phyloP scores from a whole-genome alignment of 2,113 vertebrate genomes.

The Budorcas taxicolor region DNA sequence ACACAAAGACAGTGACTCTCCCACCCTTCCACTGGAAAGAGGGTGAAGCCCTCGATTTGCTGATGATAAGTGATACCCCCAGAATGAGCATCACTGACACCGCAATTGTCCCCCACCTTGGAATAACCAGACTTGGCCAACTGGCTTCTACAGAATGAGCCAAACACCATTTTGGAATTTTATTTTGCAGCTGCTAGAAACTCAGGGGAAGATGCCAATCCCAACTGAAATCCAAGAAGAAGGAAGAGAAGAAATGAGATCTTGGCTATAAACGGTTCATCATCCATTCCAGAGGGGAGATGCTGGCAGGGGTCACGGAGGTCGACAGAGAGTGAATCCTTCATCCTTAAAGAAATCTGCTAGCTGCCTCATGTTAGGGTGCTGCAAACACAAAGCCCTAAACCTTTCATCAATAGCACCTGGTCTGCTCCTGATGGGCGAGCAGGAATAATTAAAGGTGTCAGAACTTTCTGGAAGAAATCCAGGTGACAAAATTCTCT shows the following conservation, averaged over 20 bases:
- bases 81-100: not conserved
- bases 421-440: not conserved
- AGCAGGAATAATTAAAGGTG: constrained; percentile 43
- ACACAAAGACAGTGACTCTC: not conserved
- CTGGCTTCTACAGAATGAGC: not conserved
- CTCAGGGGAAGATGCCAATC: not conserved
- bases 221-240: constrained; percentile 32
- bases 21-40: not conserved
- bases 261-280: not conserved
- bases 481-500: constrained; percentile 32
- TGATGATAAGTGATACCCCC: not conserved
- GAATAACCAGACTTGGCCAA: not conserved
- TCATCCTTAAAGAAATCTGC: not conserved
- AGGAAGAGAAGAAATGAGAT: constrained; percentile 23
- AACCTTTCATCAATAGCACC: constrained; percentile 14
- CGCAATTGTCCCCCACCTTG: not conserved
- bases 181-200: not conserved
- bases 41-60: not conserved
- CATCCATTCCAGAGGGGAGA: not conserved
- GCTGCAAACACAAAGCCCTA: not conserved
- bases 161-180: not conserved
- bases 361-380: not conserved
- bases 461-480: constrained; percentile 39
- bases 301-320: not conserved
- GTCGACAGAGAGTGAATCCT: not conserved